A percentile compares a stretch with the other conserved stretches of the same genome.
Conservation (phyloP, 2,888 invertebrate species). For the Anarsia innoxiella region DNA sequence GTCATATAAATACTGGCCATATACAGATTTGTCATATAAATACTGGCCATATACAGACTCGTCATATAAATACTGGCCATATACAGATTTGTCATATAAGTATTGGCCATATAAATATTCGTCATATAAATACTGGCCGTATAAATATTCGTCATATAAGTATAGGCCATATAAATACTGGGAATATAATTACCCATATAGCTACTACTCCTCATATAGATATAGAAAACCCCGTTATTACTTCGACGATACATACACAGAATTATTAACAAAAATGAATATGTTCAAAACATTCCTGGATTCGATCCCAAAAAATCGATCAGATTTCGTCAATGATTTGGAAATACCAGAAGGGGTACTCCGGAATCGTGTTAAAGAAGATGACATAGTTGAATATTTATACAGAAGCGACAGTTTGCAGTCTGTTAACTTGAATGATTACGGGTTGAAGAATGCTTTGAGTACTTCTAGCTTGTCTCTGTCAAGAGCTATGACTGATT, state of each 20-base stretch:
- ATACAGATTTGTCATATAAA: too few relatives aligned
- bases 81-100: too few relatives aligned
- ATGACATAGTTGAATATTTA: too few relatives aligned
- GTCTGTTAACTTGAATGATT: constrained; percentile 25
- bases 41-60: too few relatives aligned
- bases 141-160: too few relatives aligned
- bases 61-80: too few relatives aligned
- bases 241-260: constrained; percentile 2
- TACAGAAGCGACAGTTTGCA: constrained; percentile 35
- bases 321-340: constrained; percentile 48
- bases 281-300: constrained; percentile 47
- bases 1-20: too few relatives aligned
- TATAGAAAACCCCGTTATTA: constrained; percentile 2
- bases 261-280: constrained; percentile 28
- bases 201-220: not conserved
- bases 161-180: too few relatives aligned
- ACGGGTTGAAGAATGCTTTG: constrained; percentile 18
- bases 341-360: constrained; percentile 45
- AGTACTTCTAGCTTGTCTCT: constrained; percentile 52
- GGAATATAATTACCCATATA: too few relatives aligned
- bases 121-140: too few relatives aligned
- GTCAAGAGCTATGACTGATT: constrained; percentile 61
- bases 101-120: too few relatives aligned
- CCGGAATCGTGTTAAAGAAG: not conserved
- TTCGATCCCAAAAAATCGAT: constrained; percentile 50